Evolutionary conservation across 2,113 vertebrate genomes (phyloP).

Genomic region (Ia io): DNA sequence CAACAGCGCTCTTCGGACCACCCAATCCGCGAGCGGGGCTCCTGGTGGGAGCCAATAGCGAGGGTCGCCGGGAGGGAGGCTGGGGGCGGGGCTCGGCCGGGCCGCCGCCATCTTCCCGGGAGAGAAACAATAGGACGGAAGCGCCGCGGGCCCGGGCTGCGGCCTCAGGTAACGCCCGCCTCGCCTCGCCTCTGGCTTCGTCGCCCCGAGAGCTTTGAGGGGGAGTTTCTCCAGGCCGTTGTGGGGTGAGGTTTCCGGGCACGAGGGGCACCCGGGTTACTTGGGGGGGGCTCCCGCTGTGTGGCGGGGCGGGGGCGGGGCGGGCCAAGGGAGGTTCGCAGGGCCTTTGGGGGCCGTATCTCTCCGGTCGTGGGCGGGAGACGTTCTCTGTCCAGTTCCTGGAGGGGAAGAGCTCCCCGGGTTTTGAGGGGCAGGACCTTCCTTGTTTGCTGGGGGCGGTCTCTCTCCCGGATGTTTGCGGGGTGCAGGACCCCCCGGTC

Average conservation of each 20-base stretch:
- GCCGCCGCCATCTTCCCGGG: slow-evolving; percentile 80
- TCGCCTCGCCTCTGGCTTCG: rapidly evolving
- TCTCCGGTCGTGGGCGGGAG: not conserved
- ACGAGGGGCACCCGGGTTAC: not conserved
- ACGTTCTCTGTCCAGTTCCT: not conserved
- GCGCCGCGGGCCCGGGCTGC: not conserved
- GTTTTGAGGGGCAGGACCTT: not conserved
- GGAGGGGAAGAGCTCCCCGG: not conserved
- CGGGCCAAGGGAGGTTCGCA: not conserved
- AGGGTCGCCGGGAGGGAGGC: slow-evolving; percentile 28
- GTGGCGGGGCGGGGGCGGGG: not conserved
- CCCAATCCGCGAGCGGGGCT: slow-evolving; percentile 70
- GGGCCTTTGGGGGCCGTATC: not conserved
- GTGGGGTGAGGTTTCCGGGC: not conserved
- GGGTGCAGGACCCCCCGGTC: not conserved
- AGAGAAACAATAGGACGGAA: slow-evolving; percentile 83
- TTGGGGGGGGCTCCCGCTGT: not conserved
- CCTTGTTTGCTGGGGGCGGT: too few species aligned
- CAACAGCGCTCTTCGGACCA: slow-evolving; percentile 71
- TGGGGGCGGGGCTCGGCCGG: slow-evolving; percentile 61
- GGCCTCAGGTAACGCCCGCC: slow-evolving; percentile 69
- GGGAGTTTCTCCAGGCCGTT: not conserved
- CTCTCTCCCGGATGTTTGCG: not conserved
- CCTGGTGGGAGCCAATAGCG: slow-evolving; percentile 72
- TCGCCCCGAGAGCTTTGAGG: not conserved